Percentiles rank a stretch among this genome's conserved stretches.
These are phyloP conservation scores for Pluvianellus socialis DNA, from an alignment of 2,113 vertebrate genomes.

Conservation along the genomic window DNA sequence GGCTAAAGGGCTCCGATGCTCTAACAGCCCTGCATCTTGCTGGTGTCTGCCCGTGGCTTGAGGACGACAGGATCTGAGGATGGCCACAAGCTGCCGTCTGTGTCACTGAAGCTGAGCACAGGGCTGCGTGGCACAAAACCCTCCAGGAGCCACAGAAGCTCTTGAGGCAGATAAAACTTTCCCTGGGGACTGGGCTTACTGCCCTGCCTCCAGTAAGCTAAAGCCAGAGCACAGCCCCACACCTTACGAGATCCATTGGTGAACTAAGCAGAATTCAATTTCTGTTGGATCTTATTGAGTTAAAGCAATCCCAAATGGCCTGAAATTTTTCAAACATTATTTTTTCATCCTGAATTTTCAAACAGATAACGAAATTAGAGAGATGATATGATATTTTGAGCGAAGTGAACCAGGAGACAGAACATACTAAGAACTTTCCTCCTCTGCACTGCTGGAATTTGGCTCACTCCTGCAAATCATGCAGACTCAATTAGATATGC, in stretches of 20 bases:
- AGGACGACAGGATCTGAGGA: not conserved
- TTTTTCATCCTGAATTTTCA: constrained; percentile 29
- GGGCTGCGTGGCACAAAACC: not conserved
- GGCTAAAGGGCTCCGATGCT: not conserved
- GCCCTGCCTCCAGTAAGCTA: not conserved
- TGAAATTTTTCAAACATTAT: not conserved
- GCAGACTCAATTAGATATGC: not conserved
- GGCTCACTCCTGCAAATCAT: not conserved
- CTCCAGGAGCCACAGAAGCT: not conserved
- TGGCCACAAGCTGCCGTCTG: not conserved
- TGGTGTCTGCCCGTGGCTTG: not conserved
- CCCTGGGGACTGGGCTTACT: not conserved
- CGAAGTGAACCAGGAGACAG: not conserved
- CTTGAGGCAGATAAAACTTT: not conserved
- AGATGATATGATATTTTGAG: not conserved
- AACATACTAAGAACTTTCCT: not conserved
- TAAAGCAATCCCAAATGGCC: not conserved
- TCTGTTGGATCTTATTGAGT: not conserved
- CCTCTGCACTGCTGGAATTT: not conserved
- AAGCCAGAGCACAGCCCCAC: not conserved
- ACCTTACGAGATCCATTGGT: not conserved
- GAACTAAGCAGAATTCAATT: not conserved
- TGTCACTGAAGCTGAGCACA: rapidly evolving
- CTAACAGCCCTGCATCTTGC: not conserved
- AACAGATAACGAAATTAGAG: not conserved